Base-by-base conservation (phyloP, 1,140 invertebrate genomes). In the Whitmania pigra region DNA sequence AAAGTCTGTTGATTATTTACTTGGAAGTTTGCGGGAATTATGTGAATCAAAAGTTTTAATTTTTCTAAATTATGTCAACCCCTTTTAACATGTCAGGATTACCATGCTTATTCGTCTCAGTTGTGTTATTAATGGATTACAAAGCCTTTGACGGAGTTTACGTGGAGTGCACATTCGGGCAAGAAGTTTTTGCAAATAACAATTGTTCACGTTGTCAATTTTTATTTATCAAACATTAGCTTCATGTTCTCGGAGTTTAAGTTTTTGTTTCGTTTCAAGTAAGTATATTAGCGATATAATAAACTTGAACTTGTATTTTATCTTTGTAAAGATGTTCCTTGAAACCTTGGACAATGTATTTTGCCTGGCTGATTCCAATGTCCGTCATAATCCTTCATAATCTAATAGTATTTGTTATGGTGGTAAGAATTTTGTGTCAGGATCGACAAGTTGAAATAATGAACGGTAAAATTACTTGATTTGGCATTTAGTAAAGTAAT, bases 361-460 rank as follows among this genome's bases (percentile, higher is more conserved):
- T 67, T 53, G 71, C 55, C 0, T 72, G 57, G 40, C 57, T 72
- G 25, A 0, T 72, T 25, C 71, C 71, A 15, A 72, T 72, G 71
- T 43, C 40, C 20, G 17, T 53, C 57, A 72, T 72, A 69, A 67
- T 72, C 17, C n/a, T 67, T 18, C 71, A 72, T 57, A 72, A 72
- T 54, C 22, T 67, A 0, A 67, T 49, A 0, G 40, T 72, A 15
- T 72, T 49, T 54, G 63, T 49, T 22, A 60, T 72, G 60, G 71
- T 72, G 6, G 22, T 69, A 2, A 67, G 53, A 53, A 49, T 68
- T 49, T 29, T 72, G 57, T 63, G 57, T 31, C 22, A 63, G 29
- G 29, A 31, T 13, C 9, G 22, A 25, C 57, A 6, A 13, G 29
- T 13, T 18, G 29, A 25, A 31, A 63, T 25, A 13, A n/a, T 13